Base-by-base conservation (phyloP, 2,888 invertebrate species). In the Elmis aenea region DNA sequence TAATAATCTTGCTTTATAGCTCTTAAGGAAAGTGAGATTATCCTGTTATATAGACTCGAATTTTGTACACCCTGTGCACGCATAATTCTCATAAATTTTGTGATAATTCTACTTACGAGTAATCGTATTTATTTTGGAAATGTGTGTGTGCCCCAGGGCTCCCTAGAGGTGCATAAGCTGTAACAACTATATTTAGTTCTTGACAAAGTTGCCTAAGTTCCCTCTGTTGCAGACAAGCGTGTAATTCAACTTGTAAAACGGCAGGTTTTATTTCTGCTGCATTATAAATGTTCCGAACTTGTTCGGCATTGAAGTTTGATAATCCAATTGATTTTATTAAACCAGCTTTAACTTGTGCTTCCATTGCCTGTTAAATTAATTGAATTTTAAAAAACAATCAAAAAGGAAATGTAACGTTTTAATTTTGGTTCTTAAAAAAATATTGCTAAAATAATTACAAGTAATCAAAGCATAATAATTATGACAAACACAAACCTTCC, bases 251-350 rank as follows among this genome's bases (percentile, higher is more conserved):
- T 68, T 83, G 84, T 34, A 85, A 62, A 43, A 83, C 83, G 37
- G 81, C 75, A 2, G 88, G 88, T 58, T 79, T 81, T 25, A 86
- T 72, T 28, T 68, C 71, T 1, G 81, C 74, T 13, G 61, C 62
- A 10, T 76, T 67, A 46, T 79, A 72, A 34, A 88, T 75, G 41
- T 73, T 70, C 44, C 71, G 59, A 33, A 88, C 72, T 68, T 90
- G 90, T 9, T 67, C 58, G 38, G 72, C 71, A 57, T 83, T 86
- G 64, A 84, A 89, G 64, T 90, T 90, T 29, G 88, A 89, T 30
- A 89, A 59, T 2, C 89, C 89, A 46, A 90, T 78, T n/a, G 84
- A 76, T 55, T 73, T 79, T 1, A 76, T 66, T 12, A 74, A 67
- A 2, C 85, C 85, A 31, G 71, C 67, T 44, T 72, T 72, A 26